Base-by-base conservation (phyloP, 1,140 invertebrate genomes). In the Apis cerana region DNA sequence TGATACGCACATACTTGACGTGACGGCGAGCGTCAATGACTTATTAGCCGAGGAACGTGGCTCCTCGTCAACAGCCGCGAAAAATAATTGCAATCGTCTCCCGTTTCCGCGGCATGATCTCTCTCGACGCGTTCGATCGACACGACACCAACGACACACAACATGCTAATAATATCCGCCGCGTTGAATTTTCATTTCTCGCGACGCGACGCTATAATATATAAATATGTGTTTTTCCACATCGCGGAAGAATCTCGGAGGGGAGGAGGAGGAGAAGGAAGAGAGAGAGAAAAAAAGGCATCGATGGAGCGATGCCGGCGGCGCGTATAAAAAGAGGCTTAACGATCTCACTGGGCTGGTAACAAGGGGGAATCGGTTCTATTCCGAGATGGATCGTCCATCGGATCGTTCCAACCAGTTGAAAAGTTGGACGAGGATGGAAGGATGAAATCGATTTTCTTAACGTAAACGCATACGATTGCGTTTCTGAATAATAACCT, bases 11-110 rank as follows among this genome's bases (percentile, higher is more conserved):
- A n/a, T 68, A 23, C 15, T 48, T 61, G 70, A 64, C 75, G 69
- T 76, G 85, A 86, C 67, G 74, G 15, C 59, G 56, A 80, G 33
- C 85, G 62, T 77, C 72, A 87, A 84, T 62, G 85, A 84, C 68
- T 84, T 70, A 76, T 84, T 74, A 80, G 43, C 23, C 27, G 62
- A 68, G 27, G 56, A 74, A 52, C 43, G 71, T 54, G 23, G 19
- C 33, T 27, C 27, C 33, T 43, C 33, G 4, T 21, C 19, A 17
- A 1, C 33, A 43, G 33, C 43, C 23, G 58, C 61, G 82, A 80
- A 59, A 74, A 84, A 75, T 71, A 77, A 80, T 56, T 86, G 59
- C 59, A 61, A 33, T 43, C 27, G 19, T 8, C 23, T 7, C 15
- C 15, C 13, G 19, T 4, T n/a, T 21, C 11, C 11, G 7, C 48